Evolutionary conservation across 2,113 vertebrate species (phyloP).

Genomic region (Anguilla rostrata): DNA sequence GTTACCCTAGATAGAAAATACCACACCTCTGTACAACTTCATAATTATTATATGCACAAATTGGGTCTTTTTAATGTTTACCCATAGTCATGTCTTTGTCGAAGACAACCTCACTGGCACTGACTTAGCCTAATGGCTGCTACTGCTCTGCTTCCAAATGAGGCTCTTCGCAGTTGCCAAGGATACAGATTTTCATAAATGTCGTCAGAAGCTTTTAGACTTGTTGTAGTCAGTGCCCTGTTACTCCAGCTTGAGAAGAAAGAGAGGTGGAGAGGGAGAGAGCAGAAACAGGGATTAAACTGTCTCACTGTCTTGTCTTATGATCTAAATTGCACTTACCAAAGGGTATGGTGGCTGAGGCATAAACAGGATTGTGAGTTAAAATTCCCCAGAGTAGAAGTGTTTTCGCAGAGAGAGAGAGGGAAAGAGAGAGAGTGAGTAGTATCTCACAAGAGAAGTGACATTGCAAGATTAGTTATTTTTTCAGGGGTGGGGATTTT

Average conservation of each 20-base stretch:
- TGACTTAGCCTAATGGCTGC: slow-evolving; percentile 52
- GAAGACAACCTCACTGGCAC: slow-evolving; percentile 18
- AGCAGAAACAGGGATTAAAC: not conserved
- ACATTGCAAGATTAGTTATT: not conserved
- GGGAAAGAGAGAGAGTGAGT: not conserved
- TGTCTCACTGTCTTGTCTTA: no score
- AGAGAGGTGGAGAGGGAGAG: slow-evolving; percentile 19
- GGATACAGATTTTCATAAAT: slow-evolving; percentile 59
- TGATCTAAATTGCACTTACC: no score
- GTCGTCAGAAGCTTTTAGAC: slow-evolving; percentile 56
- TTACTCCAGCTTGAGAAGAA: slow-evolving; percentile 42
- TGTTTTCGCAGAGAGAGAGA: not conserved
- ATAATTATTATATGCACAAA: slow-evolving; percentile 21
- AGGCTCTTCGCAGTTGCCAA: slow-evolving; percentile 68
- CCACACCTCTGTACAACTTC: slow-evolving; percentile 11
- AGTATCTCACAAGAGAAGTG: not conserved
- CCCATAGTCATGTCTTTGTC: slow-evolving; percentile 19
- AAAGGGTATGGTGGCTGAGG: no score
- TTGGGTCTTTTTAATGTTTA: slow-evolving; percentile 27
- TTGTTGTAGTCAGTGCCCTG: slow-evolving; percentile 44
- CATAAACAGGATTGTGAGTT: no score
- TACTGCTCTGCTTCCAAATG: slow-evolving; percentile 62
- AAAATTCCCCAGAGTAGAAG: no score
- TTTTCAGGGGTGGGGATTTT: not conserved
- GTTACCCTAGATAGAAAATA: not conserved